Base-by-base conservation (phyloP, 2,113 vertebrate species). In the Sinocyclocheilus anshuiensis region DNA sequence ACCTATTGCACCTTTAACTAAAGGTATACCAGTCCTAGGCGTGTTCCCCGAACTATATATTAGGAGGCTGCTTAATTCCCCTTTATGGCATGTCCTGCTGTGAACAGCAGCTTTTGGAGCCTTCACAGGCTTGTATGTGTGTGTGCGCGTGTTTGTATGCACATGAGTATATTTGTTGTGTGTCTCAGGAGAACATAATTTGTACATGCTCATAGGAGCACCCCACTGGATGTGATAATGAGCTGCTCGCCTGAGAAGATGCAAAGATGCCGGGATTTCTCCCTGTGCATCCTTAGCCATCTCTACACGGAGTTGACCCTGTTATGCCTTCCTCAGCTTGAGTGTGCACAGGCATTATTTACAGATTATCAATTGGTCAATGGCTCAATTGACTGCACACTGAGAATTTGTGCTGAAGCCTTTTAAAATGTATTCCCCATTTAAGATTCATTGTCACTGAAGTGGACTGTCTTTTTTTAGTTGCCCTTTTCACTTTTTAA, bases 181-280 rank as follows among this genome's bases (percentile, higher is more conserved):
- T 48, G 75, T 81, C 53, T 76, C 74, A 33, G 24, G 53, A 78
- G 87, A 84, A n/a, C 39, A 83, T 80, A 33, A 83, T 69, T 83
- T 67, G 79, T 81, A 65, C n/a, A 18, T 67, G 39, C 61, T 50
- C 24, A 5, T 67, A 81, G 12, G 4, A 81, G 39, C 79, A 67
- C 79, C 61, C 22, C 16, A 26, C 61, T 65, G 79, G 48, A 83
- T 71, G 81, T 83, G 81, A 83, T 83, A 83, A 83, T 83, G 65
- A 83, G 42, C 45, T 1, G 18, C 55, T 82, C 69, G 33, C 71
- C 79, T 76, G 69, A 33, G 80, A 67, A 48, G 39, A 81, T 7
- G 15, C 15, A 29, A 42, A 67, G 50, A 81, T n/a, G 6, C 42
- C 15, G 24, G 63, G 80, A 53, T 83, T 48, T 48, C 81, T 50